Conservation (phyloP, 2,888 invertebrate species). For the Brachyptera risi region DNA sequence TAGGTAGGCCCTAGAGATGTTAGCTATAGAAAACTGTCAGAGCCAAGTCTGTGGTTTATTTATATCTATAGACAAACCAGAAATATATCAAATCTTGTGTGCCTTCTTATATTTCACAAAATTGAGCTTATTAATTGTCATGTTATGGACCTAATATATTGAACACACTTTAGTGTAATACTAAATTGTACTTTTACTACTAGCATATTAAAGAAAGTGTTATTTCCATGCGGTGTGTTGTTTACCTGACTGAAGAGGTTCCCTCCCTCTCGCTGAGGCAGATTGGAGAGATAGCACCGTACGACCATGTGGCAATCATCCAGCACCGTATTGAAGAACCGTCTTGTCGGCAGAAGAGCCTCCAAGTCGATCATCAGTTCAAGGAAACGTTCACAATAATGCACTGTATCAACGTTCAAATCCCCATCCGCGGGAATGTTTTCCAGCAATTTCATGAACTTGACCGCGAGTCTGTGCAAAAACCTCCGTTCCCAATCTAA, state of each 20-base stretch:
- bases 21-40: no score
- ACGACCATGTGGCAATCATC: conserved; percentile 94
- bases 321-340: conserved; percentile 95
- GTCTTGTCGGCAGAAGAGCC: conserved; percentile 87
- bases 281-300: conserved; percentile 74
- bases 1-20: no score
- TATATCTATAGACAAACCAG: no score
- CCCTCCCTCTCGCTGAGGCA: conserved; percentile 73
- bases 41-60: no score
- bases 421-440: conserved; percentile 58
- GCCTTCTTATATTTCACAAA: no score
- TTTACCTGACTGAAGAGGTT: conserved; percentile 88
- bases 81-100: no score
- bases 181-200: no score
- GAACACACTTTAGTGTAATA: no score
- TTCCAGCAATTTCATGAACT: conserved; percentile 80
- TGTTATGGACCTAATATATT: no score
- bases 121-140: no score
- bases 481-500: conserved; percentile 83
- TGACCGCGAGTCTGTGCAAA: conserved; percentile 77
- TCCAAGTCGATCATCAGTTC: conserved; percentile 96
- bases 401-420: conserved; percentile 51
- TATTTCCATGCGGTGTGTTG: no score
- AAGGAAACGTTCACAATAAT: conserved; percentile 91
- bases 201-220: no score